phyloP scores from a whole-genome alignment of 1,140 invertebrate species.

The Macrobrachium rosenbergii region DNA sequence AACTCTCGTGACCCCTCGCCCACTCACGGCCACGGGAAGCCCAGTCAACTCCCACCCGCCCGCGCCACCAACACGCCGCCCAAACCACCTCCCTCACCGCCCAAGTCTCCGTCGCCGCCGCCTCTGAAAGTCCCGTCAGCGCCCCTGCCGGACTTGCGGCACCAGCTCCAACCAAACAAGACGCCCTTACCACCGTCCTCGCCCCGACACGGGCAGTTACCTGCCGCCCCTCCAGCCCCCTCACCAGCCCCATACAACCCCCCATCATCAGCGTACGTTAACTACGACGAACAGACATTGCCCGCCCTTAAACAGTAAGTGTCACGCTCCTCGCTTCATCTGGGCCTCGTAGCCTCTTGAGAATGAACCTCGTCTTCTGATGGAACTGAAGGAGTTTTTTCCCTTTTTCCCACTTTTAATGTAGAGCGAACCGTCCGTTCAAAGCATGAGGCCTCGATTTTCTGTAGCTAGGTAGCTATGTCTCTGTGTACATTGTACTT shows the following conservation, averaged over 20 bases:
- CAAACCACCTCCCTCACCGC: constrained; percentile 40
- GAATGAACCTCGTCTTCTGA: no score
- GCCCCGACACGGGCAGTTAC: constrained; percentile 70
- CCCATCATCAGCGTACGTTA: constrained; percentile 82
- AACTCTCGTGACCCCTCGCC: constrained; percentile 4
- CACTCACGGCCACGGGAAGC: constrained; percentile 5
- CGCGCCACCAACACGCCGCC: constrained; percentile 17
- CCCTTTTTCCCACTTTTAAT: no score
- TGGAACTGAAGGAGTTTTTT: no score
- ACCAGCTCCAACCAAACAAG: constrained; percentile 49
- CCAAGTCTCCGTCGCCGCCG: constrained; percentile 67
- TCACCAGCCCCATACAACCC: constrained; percentile 14
- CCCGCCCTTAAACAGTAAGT: constrained; percentile 86
- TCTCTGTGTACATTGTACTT: no score
- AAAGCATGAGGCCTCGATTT: no score
- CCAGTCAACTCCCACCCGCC: neutral
- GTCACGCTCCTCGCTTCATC: neutral
- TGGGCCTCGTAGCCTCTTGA: no score
- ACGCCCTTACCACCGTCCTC: constrained; percentile 15
- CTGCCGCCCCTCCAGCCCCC: constrained; percentile 12
- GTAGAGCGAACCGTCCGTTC: no score
- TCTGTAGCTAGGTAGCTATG: no score
- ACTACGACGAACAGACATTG: constrained; percentile 87
- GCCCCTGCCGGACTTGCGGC: constrained; percentile 69
- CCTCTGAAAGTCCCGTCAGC: constrained; percentile 69